Evolutionary conservation across 2,113 vertebrate species (phyloP), one percentile per base, ranked within the genome.

Genomic region (Numenius arquata): DNA sequence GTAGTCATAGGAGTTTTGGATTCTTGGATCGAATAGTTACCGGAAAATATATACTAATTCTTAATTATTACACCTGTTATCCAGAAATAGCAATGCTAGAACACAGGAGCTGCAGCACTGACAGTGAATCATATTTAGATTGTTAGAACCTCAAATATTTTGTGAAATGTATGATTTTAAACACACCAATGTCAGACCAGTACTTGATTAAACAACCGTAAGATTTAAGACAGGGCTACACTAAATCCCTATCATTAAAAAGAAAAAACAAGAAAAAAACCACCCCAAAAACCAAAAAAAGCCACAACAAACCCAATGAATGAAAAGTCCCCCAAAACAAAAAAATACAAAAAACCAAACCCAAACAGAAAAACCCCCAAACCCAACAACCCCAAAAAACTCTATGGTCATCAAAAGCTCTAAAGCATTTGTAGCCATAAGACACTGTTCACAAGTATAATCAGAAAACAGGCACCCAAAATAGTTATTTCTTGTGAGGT

Each of bases 311-410:
- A 53, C 27, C 56, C n/a, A 59, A 13, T 22, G 21, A 58, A 22
- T 21, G 34, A 13, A 34, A 58, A 34, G 13, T 53, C 13, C 21
- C 16, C 6, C 25, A 38, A 34, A 34, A 34, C 23, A 63, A 29
- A 27, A 20, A 38, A 62, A 53, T 26, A 16, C 25, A 55, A 48
- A 34, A 43, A 11, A 4, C 19, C n/a, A 66, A 65, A 45, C 6
- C 26, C 15, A 53, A 45, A 9, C 3, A 48, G 32, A 47, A 30
- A 32, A 15, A 1, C 1, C 1, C 11, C 20, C 21, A 36, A 65
- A 18, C 18, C 36, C 13, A 58, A 17, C 23, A 36, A 15, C 5
- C 12, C 12, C 27, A 0, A 6, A 30, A 56, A 23, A 1, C 2
- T 4, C 19, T 38, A 17, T 9, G 5, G 45, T 29, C 38, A 48